Evolutionary conservation across 2,797 vertebrate species (phyloP).

Genomic region (Ibycter americanus): DNA sequence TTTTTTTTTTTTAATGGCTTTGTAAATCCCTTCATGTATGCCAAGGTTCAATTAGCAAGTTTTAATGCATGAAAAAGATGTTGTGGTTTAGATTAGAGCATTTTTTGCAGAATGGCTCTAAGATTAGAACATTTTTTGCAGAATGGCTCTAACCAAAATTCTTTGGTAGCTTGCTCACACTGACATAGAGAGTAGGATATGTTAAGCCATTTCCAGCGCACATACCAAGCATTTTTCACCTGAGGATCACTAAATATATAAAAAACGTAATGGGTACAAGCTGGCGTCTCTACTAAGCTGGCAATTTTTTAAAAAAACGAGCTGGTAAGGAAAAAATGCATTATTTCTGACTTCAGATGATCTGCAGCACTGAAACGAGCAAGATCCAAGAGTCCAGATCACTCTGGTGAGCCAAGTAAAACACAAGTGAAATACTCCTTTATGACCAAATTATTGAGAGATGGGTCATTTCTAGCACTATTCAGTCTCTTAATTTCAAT

Average conservation of each 20-base stretch:
- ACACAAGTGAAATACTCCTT: neutral
- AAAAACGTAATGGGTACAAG: neutral
- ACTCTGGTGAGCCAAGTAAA: neutral
- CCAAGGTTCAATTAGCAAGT: neutral
- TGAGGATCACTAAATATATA: neutral
- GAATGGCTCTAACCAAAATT: neutral
- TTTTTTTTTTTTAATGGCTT: neutral
- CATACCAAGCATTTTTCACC: neutral
- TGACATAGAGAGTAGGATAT: neutral
- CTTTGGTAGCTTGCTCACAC: neutral
- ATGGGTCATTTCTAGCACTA: neutral
- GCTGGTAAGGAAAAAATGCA: neutral
- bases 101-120: neutral
- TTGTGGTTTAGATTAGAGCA: neutral
- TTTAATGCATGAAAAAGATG: neutral
- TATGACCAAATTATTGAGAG: neutral
- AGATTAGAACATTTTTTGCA: neutral
- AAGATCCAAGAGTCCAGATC: neutral
- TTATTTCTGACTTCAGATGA: neutral
- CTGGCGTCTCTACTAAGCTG: neutral
- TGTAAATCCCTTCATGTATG: neutral
- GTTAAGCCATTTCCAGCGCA: neutral
- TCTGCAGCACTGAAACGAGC: neutral
- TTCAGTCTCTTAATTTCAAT: neutral
- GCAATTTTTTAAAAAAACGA: too few species aligned